Percentiles rank a stretch among this genome's conserved stretches.
Evolutionary conservation across 1,140 invertebrate species (phyloP).

Genomic region (Cotesia typhae): DNA sequence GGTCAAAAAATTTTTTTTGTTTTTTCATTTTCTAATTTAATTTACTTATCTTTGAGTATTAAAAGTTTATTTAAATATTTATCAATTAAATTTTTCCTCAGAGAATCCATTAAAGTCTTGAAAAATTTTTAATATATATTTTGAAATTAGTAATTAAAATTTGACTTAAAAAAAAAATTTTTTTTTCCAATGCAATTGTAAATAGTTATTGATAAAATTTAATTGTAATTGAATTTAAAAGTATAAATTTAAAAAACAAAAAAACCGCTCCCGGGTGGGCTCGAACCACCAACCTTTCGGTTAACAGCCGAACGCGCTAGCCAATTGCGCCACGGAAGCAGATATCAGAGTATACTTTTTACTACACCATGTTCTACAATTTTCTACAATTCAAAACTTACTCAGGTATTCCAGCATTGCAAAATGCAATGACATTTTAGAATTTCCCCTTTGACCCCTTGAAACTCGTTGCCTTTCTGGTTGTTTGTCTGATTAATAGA

Average conservation of each 20-base stretch:
- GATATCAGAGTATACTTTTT: too few relatives aligned
- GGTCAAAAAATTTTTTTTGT: slow-evolving; percentile 71
- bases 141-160: too few relatives aligned
- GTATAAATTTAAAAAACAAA: slow-evolving; percentile 46
- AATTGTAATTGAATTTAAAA: not conserved
- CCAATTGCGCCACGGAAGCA: slow-evolving; percentile 84
- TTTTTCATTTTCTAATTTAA: not conserved
- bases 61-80: too few relatives aligned
- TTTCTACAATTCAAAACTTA: too few relatives aligned
- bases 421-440: slow-evolving; percentile 25
- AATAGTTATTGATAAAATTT: too few relatives aligned
- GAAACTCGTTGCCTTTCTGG: not conserved
- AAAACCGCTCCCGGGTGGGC: slow-evolving; percentile 78
- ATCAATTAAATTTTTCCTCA: too few relatives aligned
- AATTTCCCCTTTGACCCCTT: slow-evolving; percentile 9
- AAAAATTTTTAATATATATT: not conserved
- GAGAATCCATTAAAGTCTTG: not conserved
- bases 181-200: too few relatives aligned
- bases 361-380: too few relatives aligned
- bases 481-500: slow-evolving; percentile 23
- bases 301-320: slow-evolving; percentile 88
- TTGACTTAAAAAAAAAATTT: too few relatives aligned
- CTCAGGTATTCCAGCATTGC: slow-evolving; percentile 7
- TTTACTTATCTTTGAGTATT: not conserved
- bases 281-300: slow-evolving; percentile 88